Percentiles rank a stretch among this genome's conserved stretches.
Conservation (phyloP, 1,140 invertebrate genomes). For the Hyles vespertilio region DNA sequence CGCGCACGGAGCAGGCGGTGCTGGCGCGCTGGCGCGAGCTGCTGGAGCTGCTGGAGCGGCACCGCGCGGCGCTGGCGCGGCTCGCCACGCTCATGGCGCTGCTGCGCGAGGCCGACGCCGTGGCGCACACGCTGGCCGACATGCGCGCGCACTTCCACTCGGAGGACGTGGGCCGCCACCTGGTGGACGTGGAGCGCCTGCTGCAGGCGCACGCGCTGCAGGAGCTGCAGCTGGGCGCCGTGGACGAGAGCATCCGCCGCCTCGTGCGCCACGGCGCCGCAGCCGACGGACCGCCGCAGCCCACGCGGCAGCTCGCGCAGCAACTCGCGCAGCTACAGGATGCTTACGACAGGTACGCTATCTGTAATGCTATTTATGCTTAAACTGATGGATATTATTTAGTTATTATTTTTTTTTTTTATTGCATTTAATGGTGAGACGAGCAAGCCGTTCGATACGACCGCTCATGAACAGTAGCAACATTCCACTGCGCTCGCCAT, state of each 20-base stretch:
- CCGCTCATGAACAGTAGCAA: no score
- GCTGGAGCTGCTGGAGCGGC: constrained; percentile 89
- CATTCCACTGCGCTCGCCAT: no score
- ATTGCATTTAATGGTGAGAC: no score
- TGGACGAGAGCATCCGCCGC: constrained; percentile 88
- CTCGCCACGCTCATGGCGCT: constrained; percentile 89
- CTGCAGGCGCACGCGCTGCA: constrained; percentile 94
- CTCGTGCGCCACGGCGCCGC: constrained; percentile 83
- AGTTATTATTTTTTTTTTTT: no score
- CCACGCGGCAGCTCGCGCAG: constrained; percentile 81
- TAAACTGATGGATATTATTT: no score
- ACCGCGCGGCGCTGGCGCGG: constrained; percentile 86
- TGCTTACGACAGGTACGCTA: constrained; percentile 80
- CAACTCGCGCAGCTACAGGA: constrained; percentile 84
- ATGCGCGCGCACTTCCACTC: constrained; percentile 89
- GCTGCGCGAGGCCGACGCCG: constrained; percentile 94
- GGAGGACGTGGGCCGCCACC: constrained; percentile 92
- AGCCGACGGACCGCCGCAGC: constrained; percentile 71
- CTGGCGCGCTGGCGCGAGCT: constrained; percentile 92
- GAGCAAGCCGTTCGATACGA: no score
- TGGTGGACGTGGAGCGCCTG: constrained; percentile 94
- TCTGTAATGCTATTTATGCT: neutral
- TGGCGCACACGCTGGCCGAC: constrained; percentile 87
- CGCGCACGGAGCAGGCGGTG: constrained; percentile 89
- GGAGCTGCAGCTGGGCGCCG: constrained; percentile 91